Conservation (phyloP, 2,113 vertebrate species). For the Gopherus evgoodei region DNA sequence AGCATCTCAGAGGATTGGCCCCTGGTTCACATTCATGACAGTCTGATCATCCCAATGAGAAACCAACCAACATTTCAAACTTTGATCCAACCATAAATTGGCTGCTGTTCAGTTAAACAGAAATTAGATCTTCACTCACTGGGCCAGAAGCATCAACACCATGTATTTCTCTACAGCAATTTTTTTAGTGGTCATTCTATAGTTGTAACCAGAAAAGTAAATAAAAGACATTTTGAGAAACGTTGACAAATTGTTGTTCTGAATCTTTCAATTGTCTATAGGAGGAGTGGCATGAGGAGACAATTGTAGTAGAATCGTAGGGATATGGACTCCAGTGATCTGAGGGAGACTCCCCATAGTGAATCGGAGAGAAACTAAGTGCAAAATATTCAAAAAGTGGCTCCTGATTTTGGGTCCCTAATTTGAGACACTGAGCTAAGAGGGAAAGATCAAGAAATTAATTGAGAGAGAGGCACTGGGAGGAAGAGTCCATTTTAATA, state of each 20-base stretch:
- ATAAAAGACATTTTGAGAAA: neutral
- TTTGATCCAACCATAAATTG: slow-evolving; percentile 63
- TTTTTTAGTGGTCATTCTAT: slow-evolving; percentile 67
- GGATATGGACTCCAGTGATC: neutral
- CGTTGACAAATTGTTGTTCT: slow-evolving; percentile 8
- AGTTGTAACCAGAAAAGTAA: slow-evolving; percentile 63
- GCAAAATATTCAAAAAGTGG: neutral
- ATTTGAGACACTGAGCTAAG: neutral
- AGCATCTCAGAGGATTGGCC: slow-evolving; percentile 5
- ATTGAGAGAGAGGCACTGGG: neutral
- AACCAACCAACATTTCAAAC: slow-evolving; percentile 13
- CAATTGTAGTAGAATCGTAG: accelerated
- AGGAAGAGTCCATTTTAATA: neutral
- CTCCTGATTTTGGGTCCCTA: neutral
- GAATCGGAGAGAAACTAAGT: neutral
- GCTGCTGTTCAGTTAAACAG: slow-evolving; percentile 72
- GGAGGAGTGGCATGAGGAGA: neutral
- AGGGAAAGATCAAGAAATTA: neutral
- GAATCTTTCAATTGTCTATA: neutral
- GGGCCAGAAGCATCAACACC: slow-evolving; percentile 60
- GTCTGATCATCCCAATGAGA: slow-evolving; percentile 20
- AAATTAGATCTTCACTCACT: slow-evolving; percentile 74
- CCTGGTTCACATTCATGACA: neutral
- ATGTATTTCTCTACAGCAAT: slow-evolving; percentile 70
- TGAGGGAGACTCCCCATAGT: neutral